Base-by-base conservation (phyloP, 2,797 vertebrate species). In the Chelon labrosus region DNA sequence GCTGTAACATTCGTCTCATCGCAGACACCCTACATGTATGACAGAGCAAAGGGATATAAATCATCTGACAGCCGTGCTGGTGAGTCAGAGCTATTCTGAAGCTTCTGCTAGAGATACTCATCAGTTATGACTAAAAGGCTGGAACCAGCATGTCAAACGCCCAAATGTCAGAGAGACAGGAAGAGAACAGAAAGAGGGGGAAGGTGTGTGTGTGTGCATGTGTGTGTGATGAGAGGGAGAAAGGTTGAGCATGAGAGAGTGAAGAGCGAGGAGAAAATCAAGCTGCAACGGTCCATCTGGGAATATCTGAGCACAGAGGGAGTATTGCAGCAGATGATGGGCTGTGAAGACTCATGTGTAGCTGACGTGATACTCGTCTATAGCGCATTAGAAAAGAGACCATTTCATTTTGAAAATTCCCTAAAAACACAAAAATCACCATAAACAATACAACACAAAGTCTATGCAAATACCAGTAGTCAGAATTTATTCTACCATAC, bases 1-100 rank as follows among this genome's bases (percentile, higher is more conserved):
- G 42, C n/a, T 2, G 16, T 75, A 71, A 61, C 70, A 61, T 75
- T 50, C 51, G 7, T 77, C 56, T 65, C 59, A 35, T 72, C 70
- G 12, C 70, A 65, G 73, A 65, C 77, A 65, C 53, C 35, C 59
- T 10, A 57, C 72, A 81, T 79, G 74, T 81, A 88, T 86, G 85
- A 86, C 69, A 69, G 70, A 80, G 83, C 46, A 77, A 69, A 83
- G 81, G 70, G 61, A 53, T 67, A 80, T 86, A 81, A 83, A 86
- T 88, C 85, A 87, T 80, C 75, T 71, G 83, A 87, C 84, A 86
- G 80, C 57, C 5, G 10, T 54, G 74, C 65, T 73, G 73, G 25
- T 86, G 85, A 89, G 83, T 93, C 88, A 91, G 73, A 88, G 80
- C 83, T 82, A 77, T 81, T 89, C 74, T 63, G 65, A 79, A 86